Conservation (phyloP, 2,113 vertebrate species). For the Neotoma lepida region DNA sequence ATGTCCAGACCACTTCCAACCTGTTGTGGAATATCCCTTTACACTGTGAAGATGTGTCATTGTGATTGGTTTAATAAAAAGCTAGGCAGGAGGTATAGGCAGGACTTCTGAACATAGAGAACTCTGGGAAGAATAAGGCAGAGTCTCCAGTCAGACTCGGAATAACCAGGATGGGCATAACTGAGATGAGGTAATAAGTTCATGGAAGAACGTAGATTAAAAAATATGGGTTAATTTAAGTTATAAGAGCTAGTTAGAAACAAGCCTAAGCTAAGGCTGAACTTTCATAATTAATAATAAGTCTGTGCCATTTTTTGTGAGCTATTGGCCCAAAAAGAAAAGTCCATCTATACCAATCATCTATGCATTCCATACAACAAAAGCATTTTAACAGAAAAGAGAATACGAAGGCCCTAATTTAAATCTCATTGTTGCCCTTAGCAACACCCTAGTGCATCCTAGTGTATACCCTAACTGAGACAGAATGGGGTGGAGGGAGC, state of each 20-base stretch:
- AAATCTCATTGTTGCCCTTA: neutral
- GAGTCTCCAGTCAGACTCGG: neutral
- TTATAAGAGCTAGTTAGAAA: neutral
- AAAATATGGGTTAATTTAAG: neutral
- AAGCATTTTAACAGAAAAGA: neutral
- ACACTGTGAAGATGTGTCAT: neutral
- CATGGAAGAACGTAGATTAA: neutral
- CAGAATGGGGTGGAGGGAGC: too few relatives aligned
- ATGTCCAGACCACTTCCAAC: too few relatives aligned
- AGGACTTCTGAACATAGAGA: neutral
- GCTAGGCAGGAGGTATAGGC: neutral
- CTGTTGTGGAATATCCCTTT: neutral
- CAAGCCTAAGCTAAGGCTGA: neutral
- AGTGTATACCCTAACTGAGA: neutral
- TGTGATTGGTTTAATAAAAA: neutral
- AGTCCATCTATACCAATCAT: neutral
- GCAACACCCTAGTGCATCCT: neutral
- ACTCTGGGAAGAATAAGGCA: neutral
- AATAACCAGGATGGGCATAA: neutral
- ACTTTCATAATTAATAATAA: neutral
- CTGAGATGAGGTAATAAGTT: rapidly evolving
- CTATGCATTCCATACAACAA: neutral
- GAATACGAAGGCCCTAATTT: neutral
- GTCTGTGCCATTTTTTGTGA: neutral
- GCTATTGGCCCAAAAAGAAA: neutral